A percentile compares a stretch with the other conserved stretches of the same genome.
phyloP scores from a whole-genome alignment of 2,113 vertebrate genomes.

The Sigmodon hispidus region DNA sequence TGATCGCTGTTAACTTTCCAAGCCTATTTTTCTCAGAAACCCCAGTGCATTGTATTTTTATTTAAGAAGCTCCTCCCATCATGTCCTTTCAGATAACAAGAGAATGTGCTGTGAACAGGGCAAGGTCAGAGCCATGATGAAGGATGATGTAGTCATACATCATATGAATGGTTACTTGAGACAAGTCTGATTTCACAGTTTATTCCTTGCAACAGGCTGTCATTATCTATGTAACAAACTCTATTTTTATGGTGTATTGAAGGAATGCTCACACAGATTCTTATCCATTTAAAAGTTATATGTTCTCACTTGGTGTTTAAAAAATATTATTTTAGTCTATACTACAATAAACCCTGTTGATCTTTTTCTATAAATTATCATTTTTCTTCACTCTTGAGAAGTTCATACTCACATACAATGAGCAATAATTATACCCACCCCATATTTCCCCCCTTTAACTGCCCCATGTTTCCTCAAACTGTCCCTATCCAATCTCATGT shows the following conservation, averaged over 20 bases:
- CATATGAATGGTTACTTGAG: neutral
- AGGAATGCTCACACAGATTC: neutral
- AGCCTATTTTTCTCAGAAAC: neutral
- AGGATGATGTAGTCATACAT: accelerated
- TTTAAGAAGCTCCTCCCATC: neutral
- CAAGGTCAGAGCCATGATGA: neutral
- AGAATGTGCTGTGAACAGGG: neutral
- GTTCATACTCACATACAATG: neutral
- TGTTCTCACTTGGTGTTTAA: neutral
- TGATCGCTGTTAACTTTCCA: neutral
- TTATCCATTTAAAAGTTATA: neutral
- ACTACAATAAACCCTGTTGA: neutral
- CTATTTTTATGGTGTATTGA: neutral
- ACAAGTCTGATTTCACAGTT: neutral
- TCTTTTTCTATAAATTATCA: neutral
- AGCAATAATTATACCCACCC: neutral
- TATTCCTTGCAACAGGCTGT: neutral
- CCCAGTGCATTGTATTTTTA: neutral
- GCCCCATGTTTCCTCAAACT: neutral
- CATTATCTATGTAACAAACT: neutral
- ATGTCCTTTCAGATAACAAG: neutral
- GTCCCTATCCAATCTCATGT: neutral
- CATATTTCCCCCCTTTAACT: neutral
- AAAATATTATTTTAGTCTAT: neutral
- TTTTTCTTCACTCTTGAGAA: neutral